Evolutionary conservation across 2,888 invertebrate genomes (phyloP), one percentile per base, ranked within the genome.

Genomic region (Ctenicera cuprea): DNA sequence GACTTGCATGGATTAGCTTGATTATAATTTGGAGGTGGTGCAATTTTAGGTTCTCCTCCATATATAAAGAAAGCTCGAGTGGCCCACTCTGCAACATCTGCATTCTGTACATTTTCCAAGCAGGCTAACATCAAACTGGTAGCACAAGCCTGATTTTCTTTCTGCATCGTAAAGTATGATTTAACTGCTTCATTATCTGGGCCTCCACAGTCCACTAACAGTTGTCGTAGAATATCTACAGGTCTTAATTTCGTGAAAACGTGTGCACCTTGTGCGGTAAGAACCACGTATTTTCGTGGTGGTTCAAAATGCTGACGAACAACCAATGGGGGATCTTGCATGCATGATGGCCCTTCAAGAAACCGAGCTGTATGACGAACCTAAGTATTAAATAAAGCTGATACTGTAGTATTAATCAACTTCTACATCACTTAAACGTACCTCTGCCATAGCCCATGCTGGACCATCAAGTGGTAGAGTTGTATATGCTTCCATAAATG

Each of bases 21-120:
- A 65, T 78, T 79, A 54, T 52, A 61, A 22, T 16, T n/a, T 37
- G 38, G 33, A 33, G 33, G 48, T 18, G 68, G 71, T 43, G 73
- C 61, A n/a, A 85, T 52, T 72, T 82, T 85, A 0, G 92, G 90
- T 82, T 97, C 96, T 0, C 95, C 95, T 22, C 98, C 98, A 84
- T 96, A 97, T 76, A 96, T 88, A 87, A 97, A 95, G 87, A 97
- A 97, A 0, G 97, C 97, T 80, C 96, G 92, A 0, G 96, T 94
- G 0, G 98, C 97, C 94, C 95, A 94, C 83, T 97, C 94, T 61
- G 94, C 91, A 1, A 95, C 88, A 75, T 95, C 93, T 11, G 89
- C 89, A 80, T 93, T 92, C 85, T 89, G 88, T 16, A 87, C 84
- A 72, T 88, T 87, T 71, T 90, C 89, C 66, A 94, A 92, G 73